Conservation (phyloP, 1,140 invertebrate genomes). For the Apolygus lucorum region DNA sequence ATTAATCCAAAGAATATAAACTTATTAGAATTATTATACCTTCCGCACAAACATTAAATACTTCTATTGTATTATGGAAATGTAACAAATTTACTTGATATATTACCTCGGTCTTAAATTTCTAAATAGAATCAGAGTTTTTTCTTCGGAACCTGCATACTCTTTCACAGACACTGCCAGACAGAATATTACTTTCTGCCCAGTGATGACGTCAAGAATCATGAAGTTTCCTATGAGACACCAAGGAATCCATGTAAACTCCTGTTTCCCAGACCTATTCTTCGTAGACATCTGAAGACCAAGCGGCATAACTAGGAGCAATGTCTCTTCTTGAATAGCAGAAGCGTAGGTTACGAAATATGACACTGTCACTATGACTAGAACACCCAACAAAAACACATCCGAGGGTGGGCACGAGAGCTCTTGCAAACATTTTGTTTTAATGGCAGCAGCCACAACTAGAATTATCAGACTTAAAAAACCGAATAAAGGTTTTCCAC, state of each 20-base stretch:
- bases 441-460: too few relatives aligned
- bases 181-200: conserved; percentile 13
- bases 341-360: neutral
- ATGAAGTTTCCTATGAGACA: conserved; percentile 2
- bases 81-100: too few relatives aligned
- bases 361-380: neutral
- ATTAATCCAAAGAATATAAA: too few relatives aligned
- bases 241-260: conserved; percentile 1
- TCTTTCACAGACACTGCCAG: neutral
- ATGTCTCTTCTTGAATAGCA: neutral
- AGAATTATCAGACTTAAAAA: too few relatives aligned
- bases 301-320: conserved; percentile 10
- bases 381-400: neutral
- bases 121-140: neutral
- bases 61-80: too few relatives aligned
- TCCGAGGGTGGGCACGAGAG: too few relatives aligned
- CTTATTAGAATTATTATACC: too few relatives aligned
- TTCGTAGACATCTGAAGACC: conserved; percentile 9
- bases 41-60: too few relatives aligned
- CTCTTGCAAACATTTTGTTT: too few relatives aligned
- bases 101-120: conserved; percentile 7
- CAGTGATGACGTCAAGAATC: conserved; percentile 6
- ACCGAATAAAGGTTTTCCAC: too few relatives aligned
- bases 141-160: neutral
- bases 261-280: neutral